Evolutionary conservation across 2,797 vertebrate genomes (phyloP).

Genomic region (Tapera naevia): DNA sequence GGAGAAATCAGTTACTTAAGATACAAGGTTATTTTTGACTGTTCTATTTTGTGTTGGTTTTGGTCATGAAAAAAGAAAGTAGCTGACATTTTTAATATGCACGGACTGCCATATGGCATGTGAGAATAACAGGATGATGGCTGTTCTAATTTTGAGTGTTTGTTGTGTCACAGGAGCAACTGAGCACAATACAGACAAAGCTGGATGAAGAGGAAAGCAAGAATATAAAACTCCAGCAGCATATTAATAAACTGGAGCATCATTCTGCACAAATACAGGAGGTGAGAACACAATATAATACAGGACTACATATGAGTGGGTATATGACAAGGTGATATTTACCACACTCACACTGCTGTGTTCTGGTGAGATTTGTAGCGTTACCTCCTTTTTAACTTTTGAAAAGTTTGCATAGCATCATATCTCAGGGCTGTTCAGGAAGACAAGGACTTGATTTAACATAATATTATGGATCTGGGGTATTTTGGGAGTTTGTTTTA

Average conservation of each 20-base stretch:
- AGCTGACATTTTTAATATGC: background rate
- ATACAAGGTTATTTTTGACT: background rate
- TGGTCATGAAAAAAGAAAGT: background rate
- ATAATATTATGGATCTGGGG: background rate
- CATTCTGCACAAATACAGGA: conserved; percentile 82
- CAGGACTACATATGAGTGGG: background rate
- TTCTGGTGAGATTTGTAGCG: background rate
- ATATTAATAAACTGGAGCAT: conserved; percentile 87
- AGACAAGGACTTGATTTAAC: background rate
- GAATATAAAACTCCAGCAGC: conserved; percentile 86
- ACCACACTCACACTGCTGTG: background rate
- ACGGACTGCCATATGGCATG: background rate
- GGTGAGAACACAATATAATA: conserved; percentile 61
- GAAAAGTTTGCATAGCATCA: background rate
- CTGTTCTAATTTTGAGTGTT: conserved; percentile 6
- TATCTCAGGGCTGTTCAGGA: background rate
- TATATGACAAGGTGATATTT: background rate
- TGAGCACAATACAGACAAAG: conserved; percentile 80
- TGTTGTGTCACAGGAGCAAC: conserved; percentile 82
- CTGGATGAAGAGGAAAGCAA: conserved; percentile 88
- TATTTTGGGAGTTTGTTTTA: background rate
- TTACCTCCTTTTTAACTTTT: background rate
- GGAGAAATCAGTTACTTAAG: background rate
- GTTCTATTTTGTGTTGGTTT: conserved; percentile 5
- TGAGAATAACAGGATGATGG: background rate